Base-by-base conservation (phyloP, 2,797 vertebrate genomes). In the Danio kyathit region DNA sequence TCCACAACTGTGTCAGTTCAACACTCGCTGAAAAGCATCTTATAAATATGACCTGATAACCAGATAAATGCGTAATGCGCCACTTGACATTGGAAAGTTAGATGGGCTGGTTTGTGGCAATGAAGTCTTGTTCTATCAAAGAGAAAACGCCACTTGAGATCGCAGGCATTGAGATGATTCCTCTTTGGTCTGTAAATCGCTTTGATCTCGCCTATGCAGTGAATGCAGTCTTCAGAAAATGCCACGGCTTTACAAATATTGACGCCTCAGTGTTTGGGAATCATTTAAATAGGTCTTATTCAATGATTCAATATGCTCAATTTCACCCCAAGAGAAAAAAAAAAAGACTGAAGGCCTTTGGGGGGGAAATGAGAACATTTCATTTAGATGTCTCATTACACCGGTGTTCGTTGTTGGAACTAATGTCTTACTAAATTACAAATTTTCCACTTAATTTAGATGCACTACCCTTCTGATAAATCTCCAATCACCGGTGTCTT, bases 391-490 rank as follows among this genome's bases (percentile, higher is more conserved):
- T 80, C 59, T 63, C 67, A 80, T 64, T 73, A 63, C 48, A 64
- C 69, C 1, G 5, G 69, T 49, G 44, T 64, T 59, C 64, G 4
- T 79, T 79, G 67, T 72, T 54, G 59, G 16, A 72, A 64, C 69
- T 80, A 80, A 80, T 80, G 67, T 80, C 59, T 73, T 21, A 63
- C 40, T 17, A 80, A 80, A 80, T 80, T 72, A 48, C 59, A 80
- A 57, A 80, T 73, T 80, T 80, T 73, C 78, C 78, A 54, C 59
- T 61, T 79, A 61, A 73, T 74, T 79, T 79, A 71, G 46, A 73
- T 11, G 49, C 48, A 46, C 48, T 67, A 51, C 52, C 16, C 54
- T 57, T 56, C 40, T 77, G 65, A 75, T 57, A 52, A 29, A 61
- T 75, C 77, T 66, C 5, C 57, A 64, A 40, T 71, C 71, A 46